These are phyloP conservation scores for Prionchulus punctatus DNA, from an alignment of 2,888 invertebrate species.

Conservation along the genomic window DNA sequence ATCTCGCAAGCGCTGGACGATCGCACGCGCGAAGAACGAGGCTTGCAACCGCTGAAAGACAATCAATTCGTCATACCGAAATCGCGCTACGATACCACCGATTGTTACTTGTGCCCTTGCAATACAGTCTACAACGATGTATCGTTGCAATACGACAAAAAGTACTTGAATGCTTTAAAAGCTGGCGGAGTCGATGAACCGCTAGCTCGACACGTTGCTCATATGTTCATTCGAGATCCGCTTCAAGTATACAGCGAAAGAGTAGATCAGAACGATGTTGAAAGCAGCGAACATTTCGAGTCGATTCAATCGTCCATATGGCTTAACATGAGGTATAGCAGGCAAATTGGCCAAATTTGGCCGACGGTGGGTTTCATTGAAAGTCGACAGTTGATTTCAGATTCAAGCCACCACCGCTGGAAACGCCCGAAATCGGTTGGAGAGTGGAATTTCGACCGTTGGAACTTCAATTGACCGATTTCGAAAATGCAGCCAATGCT, in stretches of 20 bases:
- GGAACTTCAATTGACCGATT: conserved; percentile 85
- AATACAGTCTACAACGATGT: conserved; percentile 75
- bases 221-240: conserved; percentile 85
- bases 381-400: too few relatives aligned
- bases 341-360: conserved; percentile 7
- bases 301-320: conserved; percentile 98
- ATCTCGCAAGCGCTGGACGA: conserved; percentile 64
- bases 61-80: conserved; percentile 56
- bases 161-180: conserved; percentile 58
- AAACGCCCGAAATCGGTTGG: conserved; percentile 79
- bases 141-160: conserved; percentile 61
- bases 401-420: conserved; percentile 78
- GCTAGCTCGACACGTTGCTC: conserved; percentile 80
- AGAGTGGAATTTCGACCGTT: conserved; percentile 94
- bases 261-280: conserved; percentile 68
- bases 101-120: conserved; percentile 72
- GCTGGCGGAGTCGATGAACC: conserved; percentile 75
- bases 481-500: conserved; percentile 91
- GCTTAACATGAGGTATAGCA: conserved; percentile 69
- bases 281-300: conserved; percentile 94
- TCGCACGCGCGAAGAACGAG: conserved; percentile 71
- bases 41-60: conserved; percentile 37
- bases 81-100: conserved; percentile 87
- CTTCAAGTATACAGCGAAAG: conserved; percentile 64
- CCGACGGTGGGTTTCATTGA: conserved; percentile 6